Evolutionary conservation across 2,888 invertebrate species (phyloP), one percentile per base, ranked within the genome.

Genomic region (Stegana nigrithorax): DNA sequence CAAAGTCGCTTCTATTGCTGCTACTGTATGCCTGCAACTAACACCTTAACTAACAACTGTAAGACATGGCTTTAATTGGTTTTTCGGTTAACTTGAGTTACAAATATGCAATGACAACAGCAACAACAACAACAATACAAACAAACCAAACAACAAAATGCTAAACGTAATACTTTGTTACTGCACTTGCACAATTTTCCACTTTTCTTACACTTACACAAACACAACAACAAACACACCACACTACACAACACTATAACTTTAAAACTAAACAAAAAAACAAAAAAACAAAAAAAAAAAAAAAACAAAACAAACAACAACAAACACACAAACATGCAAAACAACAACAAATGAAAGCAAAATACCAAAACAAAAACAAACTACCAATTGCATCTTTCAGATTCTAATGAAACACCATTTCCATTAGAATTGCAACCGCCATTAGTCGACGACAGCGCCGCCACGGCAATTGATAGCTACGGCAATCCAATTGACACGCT

Each of bases 341-440:
- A 56, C 45, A 58, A 67, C 60, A 65, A 60, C 36, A 62, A 59
- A 67, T 51, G 55, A 59, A 42, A 59, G 25, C 53, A 61, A n/a
- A 64, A 45, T 23, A 29, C 45, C 23, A 60, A 25, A 59, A 69
- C 70, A 57, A 57, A 44, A 53, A 57, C 25, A 36, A 36, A 19
- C 8, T 36, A 19, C 55, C 12, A 42, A 10, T 63, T 72, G 71
- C 68, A 70, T 69, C 77, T 70, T 80, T 80, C 84, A 84, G 84
- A 84, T 79, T 79, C 78, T 70, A 80, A 81, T 72, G 81, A 78
- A 72, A 76, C 84, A 70, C 80, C 84, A 73, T 83, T 84, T 66
- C 74, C 84, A 73, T 81, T 81, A 81, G 81, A 84, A 71, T 75
- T 83, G 61, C 84, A 83, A 72, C 82, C 83, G 62, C 82, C 84